Conservation (phyloP, 2,888 invertebrate genomes). For the Podabrus alpinus region DNA sequence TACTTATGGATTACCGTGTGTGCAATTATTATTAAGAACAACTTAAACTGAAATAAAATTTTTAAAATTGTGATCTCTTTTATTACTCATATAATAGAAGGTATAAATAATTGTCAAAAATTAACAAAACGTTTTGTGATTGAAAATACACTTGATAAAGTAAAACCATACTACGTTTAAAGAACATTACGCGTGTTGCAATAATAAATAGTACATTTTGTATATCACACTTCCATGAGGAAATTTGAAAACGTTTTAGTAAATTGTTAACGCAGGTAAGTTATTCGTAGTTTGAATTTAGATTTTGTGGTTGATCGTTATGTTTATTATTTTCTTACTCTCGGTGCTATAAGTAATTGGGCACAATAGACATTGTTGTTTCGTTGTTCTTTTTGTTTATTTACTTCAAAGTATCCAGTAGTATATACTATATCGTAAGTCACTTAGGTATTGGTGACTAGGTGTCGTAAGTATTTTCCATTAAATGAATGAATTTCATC, state of each 20-base stretch:
- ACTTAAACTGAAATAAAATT: background rate
- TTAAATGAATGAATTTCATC: too few relatives aligned
- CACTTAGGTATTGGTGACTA: too few relatives aligned
- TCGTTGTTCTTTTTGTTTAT: too few relatives aligned
- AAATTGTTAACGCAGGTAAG: background rate
- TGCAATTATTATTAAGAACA: constrained; percentile 13
- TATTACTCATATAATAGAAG: background rate
- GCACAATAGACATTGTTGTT: too few relatives aligned
- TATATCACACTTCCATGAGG: background rate
- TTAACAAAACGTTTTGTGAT: background rate
- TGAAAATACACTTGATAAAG: background rate
- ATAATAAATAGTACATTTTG: background rate
- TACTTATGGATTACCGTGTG: constrained; percentile 19
- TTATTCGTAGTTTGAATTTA: background rate
- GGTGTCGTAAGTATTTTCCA: too few relatives aligned
- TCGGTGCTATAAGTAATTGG: too few relatives aligned
- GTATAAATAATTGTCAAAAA: background rate
- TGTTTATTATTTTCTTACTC: background rate
- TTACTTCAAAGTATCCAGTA: too few relatives aligned
- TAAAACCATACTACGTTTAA: background rate
- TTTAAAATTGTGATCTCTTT: background rate
- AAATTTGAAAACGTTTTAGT: background rate
- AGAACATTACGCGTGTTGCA: background rate
- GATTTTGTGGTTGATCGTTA: background rate
- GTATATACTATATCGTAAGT: too few relatives aligned